phyloP scores from a whole-genome alignment of 2,888 invertebrate species.

The Saturnia japonica region DNA sequence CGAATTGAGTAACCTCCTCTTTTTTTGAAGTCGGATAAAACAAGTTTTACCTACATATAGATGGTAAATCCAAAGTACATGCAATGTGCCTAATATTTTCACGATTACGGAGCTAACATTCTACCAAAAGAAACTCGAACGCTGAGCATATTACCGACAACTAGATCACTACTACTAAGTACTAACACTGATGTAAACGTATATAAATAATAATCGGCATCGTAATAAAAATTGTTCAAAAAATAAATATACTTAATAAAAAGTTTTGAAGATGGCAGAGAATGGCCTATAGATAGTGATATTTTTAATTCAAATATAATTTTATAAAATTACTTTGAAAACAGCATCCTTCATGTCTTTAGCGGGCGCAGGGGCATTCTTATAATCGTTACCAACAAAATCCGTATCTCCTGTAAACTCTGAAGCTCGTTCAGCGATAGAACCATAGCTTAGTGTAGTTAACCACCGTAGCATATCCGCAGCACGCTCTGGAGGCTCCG shows the following conservation, averaged over 20 bases:
- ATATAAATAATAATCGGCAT: background rate
- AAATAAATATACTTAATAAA: background rate
- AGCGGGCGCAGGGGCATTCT: slow-evolving; percentile 41
- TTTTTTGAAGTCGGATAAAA: too few species aligned
- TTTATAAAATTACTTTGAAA: slow-evolving; percentile 55
- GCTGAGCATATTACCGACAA: too few species aligned
- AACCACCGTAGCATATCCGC: slow-evolving; percentile 70
- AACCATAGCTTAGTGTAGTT: slow-evolving; percentile 67
- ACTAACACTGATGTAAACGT: too few species aligned
- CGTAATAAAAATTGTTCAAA: background rate
- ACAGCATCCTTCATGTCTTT: slow-evolving; percentile 64
- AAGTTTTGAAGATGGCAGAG: background rate
- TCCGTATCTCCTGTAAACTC: slow-evolving; percentile 52
- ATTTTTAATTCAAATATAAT: background rate
- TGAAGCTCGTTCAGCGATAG: slow-evolving; percentile 53
- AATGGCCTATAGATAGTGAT: background rate
- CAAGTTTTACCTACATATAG: too few species aligned
- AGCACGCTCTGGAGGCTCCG: slow-evolving; percentile 56
- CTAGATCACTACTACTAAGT: too few species aligned
- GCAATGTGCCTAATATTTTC: too few species aligned
- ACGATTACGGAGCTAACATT: too few species aligned
- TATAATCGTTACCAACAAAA: slow-evolving; percentile 44
- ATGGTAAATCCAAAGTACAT: too few species aligned
- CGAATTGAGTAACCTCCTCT: too few species aligned
- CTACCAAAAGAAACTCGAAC: too few species aligned